Conservation (phyloP, 2,797 vertebrate genomes). For the Premnoplex brunnescens region DNA sequence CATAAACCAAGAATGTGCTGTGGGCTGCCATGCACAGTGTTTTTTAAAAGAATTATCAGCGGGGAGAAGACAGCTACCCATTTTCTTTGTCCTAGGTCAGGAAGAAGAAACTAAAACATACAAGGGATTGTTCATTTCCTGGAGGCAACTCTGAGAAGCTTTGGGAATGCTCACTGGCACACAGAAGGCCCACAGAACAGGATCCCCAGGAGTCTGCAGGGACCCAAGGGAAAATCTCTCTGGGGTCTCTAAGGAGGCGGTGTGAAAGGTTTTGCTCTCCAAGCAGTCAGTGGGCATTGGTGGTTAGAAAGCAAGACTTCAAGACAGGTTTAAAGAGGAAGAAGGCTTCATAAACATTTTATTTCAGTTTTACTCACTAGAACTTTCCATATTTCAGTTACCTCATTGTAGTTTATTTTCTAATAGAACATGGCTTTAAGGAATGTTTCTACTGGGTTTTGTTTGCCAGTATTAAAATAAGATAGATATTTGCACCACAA, state of each 20-base stretch:
- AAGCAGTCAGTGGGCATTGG: neutral
- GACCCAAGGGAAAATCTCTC: neutral
- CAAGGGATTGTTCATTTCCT: neutral
- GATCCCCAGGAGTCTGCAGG: neutral
- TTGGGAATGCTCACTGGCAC: neutral
- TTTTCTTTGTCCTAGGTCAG: neutral
- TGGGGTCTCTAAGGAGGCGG: neutral
- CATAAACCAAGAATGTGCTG: neutral
- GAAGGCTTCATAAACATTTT: neutral
- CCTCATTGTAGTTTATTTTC: neutral
- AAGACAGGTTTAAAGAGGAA: neutral
- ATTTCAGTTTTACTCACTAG: neutral
- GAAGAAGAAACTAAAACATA: neutral
- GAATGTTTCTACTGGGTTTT: neutral
- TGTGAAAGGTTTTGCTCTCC: neutral
- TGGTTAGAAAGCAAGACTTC: neutral
- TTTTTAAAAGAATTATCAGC: neutral
- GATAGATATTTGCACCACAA: neutral
- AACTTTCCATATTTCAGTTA: neutral
- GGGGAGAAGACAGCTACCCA: neutral
- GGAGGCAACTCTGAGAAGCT: neutral
- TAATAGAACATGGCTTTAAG: neutral
- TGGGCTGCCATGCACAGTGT: fast-evolving
- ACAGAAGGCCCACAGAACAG: neutral
- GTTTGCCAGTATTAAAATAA: neutral